Evolutionary conservation across 2,797 vertebrate genomes (phyloP).

Genomic region (Odontamblyopus rebecca): DNA sequence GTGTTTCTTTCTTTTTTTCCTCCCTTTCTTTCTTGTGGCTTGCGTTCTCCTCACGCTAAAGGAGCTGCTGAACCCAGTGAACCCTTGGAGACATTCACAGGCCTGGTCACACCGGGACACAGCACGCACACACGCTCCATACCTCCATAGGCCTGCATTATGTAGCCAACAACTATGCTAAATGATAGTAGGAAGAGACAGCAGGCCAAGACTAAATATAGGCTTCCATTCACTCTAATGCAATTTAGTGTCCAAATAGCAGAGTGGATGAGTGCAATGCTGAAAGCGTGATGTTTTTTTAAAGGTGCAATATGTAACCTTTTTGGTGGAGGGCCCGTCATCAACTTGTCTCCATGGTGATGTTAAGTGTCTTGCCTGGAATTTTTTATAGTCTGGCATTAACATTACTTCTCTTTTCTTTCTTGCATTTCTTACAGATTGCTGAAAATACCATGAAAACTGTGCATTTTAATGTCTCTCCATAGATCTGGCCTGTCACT

Average conservation of each 20-base stretch:
- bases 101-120: constrained; percentile 59
- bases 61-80: constrained; percentile 70
- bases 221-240: constrained; percentile 8
- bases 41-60: constrained; percentile 39
- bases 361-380: too few species aligned
- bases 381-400: too few species aligned
- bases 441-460: too few species aligned
- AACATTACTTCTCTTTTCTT: too few species aligned
- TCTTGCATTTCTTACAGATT: too few species aligned
- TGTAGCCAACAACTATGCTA: constrained; percentile 61
- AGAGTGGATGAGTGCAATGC: not conserved
- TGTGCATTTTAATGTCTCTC: too few species aligned
- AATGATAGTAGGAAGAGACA: constrained; percentile 42
- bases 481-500: too few species aligned
- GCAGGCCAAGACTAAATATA: constrained; percentile 43
- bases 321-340: too few species aligned
- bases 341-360: too few species aligned
- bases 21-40: constrained; percentile 11
- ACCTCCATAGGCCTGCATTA: constrained; percentile 51
- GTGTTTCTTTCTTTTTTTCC: not conserved
- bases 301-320: too few species aligned
- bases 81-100: constrained; percentile 49
- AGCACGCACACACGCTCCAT: constrained; percentile 51
- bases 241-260: not conserved
- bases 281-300: not conserved